phyloP scores from a whole-genome alignment of 2,113 vertebrate species.

The Odontophorus gujanensis region DNA sequence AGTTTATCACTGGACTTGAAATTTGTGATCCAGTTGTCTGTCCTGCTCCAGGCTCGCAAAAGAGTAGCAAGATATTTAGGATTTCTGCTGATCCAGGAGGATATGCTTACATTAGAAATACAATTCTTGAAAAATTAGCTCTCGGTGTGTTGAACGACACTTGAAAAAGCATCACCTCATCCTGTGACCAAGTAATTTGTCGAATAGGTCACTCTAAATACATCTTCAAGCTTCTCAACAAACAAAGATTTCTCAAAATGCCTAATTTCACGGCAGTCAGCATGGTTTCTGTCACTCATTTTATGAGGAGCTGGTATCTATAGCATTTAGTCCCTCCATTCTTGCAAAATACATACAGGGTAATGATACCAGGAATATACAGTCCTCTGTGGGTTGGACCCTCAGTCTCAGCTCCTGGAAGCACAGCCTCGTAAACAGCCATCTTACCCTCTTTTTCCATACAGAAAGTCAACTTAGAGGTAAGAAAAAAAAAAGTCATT shows the following conservation, averaged over 20 bases:
- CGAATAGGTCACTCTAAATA: not conserved
- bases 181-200: not conserved
- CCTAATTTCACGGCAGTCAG: not conserved
- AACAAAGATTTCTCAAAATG: not conserved
- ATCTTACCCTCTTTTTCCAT: not conserved
- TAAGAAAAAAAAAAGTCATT: not conserved
- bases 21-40: not conserved
- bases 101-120: not conserved
- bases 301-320: not conserved
- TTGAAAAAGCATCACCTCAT: not conserved
- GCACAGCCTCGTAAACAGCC: not conserved
- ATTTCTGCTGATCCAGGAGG: not conserved
- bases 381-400: not conserved
- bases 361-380: not conserved
- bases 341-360: not conserved
- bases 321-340: accelerated
- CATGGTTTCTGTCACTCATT: not conserved
- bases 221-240: not conserved
- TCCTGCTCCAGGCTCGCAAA: not conserved
- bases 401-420: not conserved
- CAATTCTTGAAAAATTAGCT: not conserved
- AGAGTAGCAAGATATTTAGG: not conserved
- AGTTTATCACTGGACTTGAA: not conserved
- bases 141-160: not conserved
- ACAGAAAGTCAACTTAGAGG: not conserved